Evolutionary conservation across 2,113 vertebrate genomes (phyloP).

Genomic region (Rhagologus leucostigma): DNA sequence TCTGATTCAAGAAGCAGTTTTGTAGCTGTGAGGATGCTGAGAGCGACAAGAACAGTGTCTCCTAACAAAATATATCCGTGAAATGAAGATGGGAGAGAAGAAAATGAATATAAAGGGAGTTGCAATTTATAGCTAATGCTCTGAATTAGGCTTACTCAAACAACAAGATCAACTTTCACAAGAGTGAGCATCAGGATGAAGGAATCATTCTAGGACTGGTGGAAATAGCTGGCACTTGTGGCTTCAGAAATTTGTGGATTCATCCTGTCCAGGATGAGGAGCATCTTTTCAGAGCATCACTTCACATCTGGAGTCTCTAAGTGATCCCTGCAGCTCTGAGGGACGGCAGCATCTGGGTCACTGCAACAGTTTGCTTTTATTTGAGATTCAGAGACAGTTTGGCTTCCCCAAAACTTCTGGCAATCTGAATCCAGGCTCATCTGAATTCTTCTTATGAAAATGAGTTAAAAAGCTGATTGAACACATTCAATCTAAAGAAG

Average conservation of each 20-base stretch:
- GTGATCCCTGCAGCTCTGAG: neutral
- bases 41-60: neutral
- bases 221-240: neutral
- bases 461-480: neutral
- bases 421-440: neutral
- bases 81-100: neutral
- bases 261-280: neutral
- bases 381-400: neutral
- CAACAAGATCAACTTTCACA: neutral
- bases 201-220: neutral
- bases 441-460: neutral
- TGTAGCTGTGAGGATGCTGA: neutral
- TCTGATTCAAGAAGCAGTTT: neutral
- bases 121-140: neutral
- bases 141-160: neutral
- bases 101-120: neutral
- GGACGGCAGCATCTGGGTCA: neutral
- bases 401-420: neutral
- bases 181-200: neutral
- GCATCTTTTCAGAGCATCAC: neutral
- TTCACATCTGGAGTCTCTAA: neutral
- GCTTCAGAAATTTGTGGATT: neutral
- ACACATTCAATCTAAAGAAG: neutral
- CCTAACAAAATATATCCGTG: neutral
- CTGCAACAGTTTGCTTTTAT: neutral